phyloP scores from a whole-genome alignment of 2,113 vertebrate species.

The Procavia capensis region DNA sequence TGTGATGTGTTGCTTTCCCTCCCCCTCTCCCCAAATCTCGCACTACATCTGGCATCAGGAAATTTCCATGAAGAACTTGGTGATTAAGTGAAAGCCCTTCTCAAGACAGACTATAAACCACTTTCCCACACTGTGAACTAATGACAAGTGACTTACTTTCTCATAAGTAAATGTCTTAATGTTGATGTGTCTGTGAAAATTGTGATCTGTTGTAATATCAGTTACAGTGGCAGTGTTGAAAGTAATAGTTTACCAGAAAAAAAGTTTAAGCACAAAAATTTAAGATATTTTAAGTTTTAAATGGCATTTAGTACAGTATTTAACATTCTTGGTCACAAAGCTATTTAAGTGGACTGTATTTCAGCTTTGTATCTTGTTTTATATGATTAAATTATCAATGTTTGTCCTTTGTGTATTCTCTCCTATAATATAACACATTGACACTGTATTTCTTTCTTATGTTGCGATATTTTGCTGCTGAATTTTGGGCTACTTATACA shows the following conservation, averaged over 20 bases:
- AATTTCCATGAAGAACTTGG: conserved; percentile 85
- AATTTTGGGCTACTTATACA: conserved; percentile 85
- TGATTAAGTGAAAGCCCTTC: conserved; percentile 86
- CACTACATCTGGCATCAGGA: conserved; percentile 88
- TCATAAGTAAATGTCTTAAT: conserved; percentile 90
- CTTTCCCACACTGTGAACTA: conserved; percentile 92
- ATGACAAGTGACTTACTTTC: conserved; percentile 91
- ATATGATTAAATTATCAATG: conserved; percentile 90
- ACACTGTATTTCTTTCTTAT: conserved; percentile 86
- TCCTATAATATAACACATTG: conserved; percentile 82
- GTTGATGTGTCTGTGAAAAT: conserved; percentile 89
- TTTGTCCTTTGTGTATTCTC: conserved; percentile 86
- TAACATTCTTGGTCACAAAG: conserved; percentile 87
- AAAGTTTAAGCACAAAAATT: conserved; percentile 89
- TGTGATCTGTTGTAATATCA: conserved; percentile 91
- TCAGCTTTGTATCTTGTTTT: conserved; percentile 88
- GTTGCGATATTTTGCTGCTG: conserved; percentile 89
- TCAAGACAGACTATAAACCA: conserved; percentile 86
- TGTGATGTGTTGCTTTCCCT: conserved; percentile 88
- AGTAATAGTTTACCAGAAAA: conserved; percentile 88
- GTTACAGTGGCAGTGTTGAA: conserved; percentile 91
- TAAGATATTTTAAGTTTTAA: conserved; percentile 87
- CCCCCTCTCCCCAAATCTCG: conserved; percentile 80
- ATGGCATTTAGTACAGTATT: conserved; percentile 86
- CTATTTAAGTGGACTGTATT: conserved; percentile 90